Evolutionary conservation across 2,113 vertebrate species (phyloP), one percentile per base, ranked within the genome.

Genomic region (Oreotrochilus melanogaster): DNA sequence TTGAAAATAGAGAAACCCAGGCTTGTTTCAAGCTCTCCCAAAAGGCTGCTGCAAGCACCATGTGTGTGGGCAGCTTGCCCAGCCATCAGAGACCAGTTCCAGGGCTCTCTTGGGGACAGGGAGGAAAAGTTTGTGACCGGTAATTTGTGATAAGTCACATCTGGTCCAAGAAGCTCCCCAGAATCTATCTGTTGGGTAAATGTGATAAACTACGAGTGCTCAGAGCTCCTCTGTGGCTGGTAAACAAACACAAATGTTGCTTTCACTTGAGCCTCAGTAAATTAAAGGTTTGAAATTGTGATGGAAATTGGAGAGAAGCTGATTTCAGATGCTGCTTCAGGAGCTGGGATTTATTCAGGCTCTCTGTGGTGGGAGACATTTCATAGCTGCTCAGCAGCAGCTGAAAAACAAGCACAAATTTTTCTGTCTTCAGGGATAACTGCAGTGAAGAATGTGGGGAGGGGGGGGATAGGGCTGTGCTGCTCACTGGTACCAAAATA

Each of bases 381-480:
- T 93, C 86, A 0, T 72, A 80, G 92, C 91, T 83, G 47, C 88
- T 86, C 66, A 30, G 79, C 78, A 80, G 93, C 79, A 45, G 71
- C 87, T 64, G 86, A 3, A 92, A 94, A 92, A 86, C 86, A 91
- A 87, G 91, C 83, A 91, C 43, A 35, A 79, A 33, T 93, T 76
- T 71, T 81, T 67, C 74, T 90, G 70, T 92, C 86, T 93, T 87
- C 21, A 50, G 81, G 92, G 92, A 56, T 86, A 88, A 64, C 69
- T 74, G 93, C 72, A 95, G 75, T 73, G 88, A 95, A 82, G 78
- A 88, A 58, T 35, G 53, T 3, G 51, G 56, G 54, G 43, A 47
- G 56, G 54, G 43, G 86, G 45, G 22, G n/a, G n/a, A n/a, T n/a
- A 27, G 30, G 66, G 78, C 56, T 33, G 78, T 53, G 62, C 25